Conservation (phyloP, 1,140 invertebrate genomes). For the Scaptomyza hsui region DNA sequence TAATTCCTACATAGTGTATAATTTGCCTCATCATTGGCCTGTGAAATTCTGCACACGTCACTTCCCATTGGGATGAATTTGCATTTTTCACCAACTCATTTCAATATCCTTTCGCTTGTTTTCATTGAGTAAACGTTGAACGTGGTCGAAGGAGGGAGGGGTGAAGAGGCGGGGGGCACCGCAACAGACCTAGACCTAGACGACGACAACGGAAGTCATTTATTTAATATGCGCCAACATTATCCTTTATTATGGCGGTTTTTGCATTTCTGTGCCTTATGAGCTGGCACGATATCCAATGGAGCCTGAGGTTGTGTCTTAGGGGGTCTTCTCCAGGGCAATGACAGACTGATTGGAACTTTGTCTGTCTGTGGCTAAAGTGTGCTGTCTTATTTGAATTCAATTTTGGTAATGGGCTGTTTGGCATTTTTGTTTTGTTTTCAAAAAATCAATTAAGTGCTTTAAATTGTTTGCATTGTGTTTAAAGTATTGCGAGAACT, state of each 20-base stretch:
- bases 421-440: constrained; percentile 29
- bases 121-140: constrained; percentile 69
- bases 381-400: constrained; percentile 42
- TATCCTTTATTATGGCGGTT: constrained; percentile 82
- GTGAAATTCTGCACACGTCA: constrained; percentile 80
- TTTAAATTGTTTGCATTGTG: constrained; percentile 44
- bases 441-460: constrained; percentile 63
- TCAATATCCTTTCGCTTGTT: constrained; percentile 82
- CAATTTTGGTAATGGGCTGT: constrained; percentile 61
- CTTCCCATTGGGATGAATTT: constrained; percentile 80
- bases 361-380: constrained; percentile 3
- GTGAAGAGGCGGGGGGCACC: constrained; percentile 12
- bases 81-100: constrained; percentile 75
- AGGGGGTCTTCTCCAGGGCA: constrained; percentile 15
- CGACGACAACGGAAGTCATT: constrained; percentile 71
- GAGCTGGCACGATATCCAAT: constrained; percentile 64
- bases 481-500: neutral
- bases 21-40: constrained; percentile 59
- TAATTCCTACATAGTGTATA: constrained; percentile 6
- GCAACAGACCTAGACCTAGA: constrained; percentile 53
- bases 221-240: constrained; percentile 82
- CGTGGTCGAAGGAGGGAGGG: constrained; percentile 11
- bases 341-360: constrained; percentile 26
- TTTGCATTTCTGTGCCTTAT: constrained; percentile 81
- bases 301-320: constrained; percentile 33